Conservation (phyloP, 2,888 invertebrate genomes). For the Charanyca ferruginea region DNA sequence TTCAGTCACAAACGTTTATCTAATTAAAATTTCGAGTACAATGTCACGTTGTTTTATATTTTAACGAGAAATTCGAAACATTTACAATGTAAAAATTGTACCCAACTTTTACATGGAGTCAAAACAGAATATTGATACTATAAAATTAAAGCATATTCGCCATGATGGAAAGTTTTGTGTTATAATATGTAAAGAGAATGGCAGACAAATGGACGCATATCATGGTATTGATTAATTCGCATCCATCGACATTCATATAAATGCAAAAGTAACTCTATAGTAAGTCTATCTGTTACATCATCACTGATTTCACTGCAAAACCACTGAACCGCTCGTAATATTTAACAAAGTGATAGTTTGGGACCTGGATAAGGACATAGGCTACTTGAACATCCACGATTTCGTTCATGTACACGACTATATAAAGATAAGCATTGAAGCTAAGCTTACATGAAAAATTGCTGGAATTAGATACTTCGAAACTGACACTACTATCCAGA, state of each 20-base stretch:
- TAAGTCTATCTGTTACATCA: background rate
- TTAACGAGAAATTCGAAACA: slow-evolving; percentile 10
- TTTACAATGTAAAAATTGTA: slow-evolving; percentile 15
- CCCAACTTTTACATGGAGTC: slow-evolving; percentile 10
- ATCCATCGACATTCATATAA: background rate
- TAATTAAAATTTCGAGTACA: slow-evolving; percentile 7
- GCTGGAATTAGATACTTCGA: slow-evolving; percentile 1
- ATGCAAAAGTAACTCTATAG: background rate
- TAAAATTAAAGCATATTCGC: slow-evolving; percentile 18
- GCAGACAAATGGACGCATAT: slow-evolving; percentile 11
- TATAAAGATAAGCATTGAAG: too few species aligned
- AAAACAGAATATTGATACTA: slow-evolving; percentile 4
- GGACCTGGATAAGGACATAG: too few species aligned
- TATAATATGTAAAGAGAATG: slow-evolving; percentile 10
- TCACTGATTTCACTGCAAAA: background rate
- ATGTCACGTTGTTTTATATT: background rate
- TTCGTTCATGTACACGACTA: background rate
- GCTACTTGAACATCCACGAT: too few species aligned
- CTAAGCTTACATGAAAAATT: slow-evolving; percentile 20
- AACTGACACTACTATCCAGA: background rate
- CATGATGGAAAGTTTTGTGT: slow-evolving; percentile 26
- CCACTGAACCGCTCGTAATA: background rate
- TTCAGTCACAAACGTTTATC: background rate
- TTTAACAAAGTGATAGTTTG: too few species aligned
- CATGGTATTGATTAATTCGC: slow-evolving; percentile 26